Evolutionary conservation across 2,113 vertebrate genomes (phyloP), one percentile per base, ranked within the genome.

Genomic region (Alligator sinensis): DNA sequence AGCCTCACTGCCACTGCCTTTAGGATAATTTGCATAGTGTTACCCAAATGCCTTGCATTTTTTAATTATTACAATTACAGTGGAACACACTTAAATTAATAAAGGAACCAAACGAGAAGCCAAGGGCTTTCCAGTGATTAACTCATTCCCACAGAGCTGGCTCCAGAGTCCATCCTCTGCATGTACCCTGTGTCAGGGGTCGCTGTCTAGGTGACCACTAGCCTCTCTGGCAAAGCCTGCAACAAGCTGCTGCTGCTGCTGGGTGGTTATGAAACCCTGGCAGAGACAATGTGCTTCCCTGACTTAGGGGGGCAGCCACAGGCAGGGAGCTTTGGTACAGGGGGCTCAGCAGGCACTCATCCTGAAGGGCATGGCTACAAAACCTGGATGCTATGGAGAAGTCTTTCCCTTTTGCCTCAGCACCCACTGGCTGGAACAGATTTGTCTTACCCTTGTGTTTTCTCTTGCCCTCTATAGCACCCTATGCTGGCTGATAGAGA

Each of bases 91-190:
- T 1, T 11, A 91, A 90, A 96, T 38, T 76, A 97, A 97, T 97
- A 97, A 97, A 97, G 93, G 90, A 94, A 94, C 94, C 76, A 6
- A 91, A 95, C 28, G 57, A 95, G 68, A 94, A 92, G 89, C 79
- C 84, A 77, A 34, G 4, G 1, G n/a, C 62, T 5, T 13, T 16
- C 7, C 19, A 0, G 0, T 89, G 68, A 92, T 59, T 55, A 88
- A 17, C 87, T 21, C 82, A 22, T 76, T 38, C 70, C 12, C 30
- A 13, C 5, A 34, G 28, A 54, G 58, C 55, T 0, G 1, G 78
- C 61, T 72, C 17, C 9, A 0, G 34, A 0, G 2, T 30, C 3
- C 2, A 54, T 79, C 34, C 55, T 87, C 28, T 15, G 22, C 68
- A 28, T 3, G 17, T 16, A 4, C 58, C 77, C 30, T 34, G n/a